These are phyloP conservation scores for Sternotherus odoratus DNA, from an alignment of 2,797 vertebrate species.

Conservation along the genomic window DNA sequence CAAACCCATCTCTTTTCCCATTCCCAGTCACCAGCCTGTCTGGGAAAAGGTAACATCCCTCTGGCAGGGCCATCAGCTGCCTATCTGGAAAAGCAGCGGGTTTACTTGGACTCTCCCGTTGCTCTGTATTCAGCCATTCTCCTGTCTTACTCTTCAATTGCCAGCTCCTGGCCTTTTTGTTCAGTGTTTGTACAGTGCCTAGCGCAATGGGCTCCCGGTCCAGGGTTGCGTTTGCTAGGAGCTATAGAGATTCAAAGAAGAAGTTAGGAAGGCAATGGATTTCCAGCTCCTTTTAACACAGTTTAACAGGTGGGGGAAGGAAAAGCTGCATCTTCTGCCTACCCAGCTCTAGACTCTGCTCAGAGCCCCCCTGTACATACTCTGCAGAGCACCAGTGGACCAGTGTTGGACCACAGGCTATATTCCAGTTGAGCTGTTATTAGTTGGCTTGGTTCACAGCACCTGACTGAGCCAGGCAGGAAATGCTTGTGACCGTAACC, in stretches of 20 bases:
- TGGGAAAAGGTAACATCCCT: not conserved
- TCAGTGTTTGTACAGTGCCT: not conserved
- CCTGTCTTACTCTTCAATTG: not conserved
- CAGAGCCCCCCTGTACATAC: not conserved
- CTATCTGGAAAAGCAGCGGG: not conserved
- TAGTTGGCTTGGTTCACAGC: slow-evolving; percentile 10
- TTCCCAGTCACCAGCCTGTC: not conserved
- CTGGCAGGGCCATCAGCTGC: not conserved
- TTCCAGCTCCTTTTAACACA: not conserved
- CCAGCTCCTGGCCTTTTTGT: not conserved
- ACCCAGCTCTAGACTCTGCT: not conserved
- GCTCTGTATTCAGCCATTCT: not conserved
- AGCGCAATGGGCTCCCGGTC: not conserved
- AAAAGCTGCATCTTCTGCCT: not conserved
- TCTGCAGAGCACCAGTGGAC: not conserved
- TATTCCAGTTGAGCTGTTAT: slow-evolving; percentile 48
- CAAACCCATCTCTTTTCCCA: not conserved
- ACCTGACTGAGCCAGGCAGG: slow-evolving; percentile 37
- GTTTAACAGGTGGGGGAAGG: not conserved
- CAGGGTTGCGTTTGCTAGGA: not conserved
- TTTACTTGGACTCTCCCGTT: not conserved
- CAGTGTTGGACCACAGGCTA: not conserved
- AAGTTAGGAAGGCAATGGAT: fast-evolving
- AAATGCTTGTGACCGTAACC: slow-evolving; percentile 20
- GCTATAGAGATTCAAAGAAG: not conserved